Percentiles rank a stretch among this genome's conserved stretches.
Conservation (phyloP, 2,888 invertebrate species). For the Metacarcinus magister region DNA sequence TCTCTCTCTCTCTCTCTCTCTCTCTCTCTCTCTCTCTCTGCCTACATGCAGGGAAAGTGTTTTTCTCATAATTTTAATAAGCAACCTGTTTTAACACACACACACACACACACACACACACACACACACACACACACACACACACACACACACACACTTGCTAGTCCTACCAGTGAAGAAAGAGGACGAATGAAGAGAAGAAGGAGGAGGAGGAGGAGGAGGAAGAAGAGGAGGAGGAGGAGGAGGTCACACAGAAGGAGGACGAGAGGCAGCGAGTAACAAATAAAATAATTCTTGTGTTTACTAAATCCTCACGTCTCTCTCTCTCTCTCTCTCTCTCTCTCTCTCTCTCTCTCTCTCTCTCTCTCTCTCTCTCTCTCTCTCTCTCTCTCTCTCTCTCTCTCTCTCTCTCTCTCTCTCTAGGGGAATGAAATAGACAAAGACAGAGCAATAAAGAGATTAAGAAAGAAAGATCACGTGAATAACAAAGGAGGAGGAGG, state of each 20-base stretch:
- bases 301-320: neutral
- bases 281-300: constrained; percentile 15
- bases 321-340: constrained; percentile 37
- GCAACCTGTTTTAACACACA: constrained; percentile 16
- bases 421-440: neutral
- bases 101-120: neutral
- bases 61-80: neutral
- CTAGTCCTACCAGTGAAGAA: neutral
- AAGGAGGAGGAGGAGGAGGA: neutral
- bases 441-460: neutral
- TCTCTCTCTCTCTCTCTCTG: constrained; percentile 18
- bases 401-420: neutral
- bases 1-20: constrained; percentile 3
- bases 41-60: neutral
- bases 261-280: neutral
- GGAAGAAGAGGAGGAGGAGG: constrained; percentile 19
- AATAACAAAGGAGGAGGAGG: neutral
- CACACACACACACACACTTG: constrained; percentile 32
- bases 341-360: constrained; percentile 38
- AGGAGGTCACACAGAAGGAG: neutral
- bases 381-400: constrained; percentile 34
- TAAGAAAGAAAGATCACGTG: neutral
- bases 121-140: constrained; percentile 20
- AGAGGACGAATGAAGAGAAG: neutral
- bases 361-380: constrained; percentile 35